These are phyloP conservation scores for Microchrysa polita DNA, from an alignment of 2,888 invertebrate species.

Conservation along the genomic window DNA sequence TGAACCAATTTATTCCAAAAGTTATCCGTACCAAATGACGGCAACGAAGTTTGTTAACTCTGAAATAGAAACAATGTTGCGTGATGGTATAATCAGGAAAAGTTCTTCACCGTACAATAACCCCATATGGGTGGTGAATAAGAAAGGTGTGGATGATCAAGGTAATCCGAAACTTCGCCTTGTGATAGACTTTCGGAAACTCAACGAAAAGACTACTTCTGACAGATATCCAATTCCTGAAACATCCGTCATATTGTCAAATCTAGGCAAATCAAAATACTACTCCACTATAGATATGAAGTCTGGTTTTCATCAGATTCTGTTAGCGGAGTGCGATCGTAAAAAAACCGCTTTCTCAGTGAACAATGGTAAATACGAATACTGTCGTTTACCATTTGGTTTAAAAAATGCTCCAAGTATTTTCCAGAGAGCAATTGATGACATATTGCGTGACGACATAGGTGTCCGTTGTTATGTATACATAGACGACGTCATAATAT, in stretches of 20 bases:
- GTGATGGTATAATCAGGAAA: constrained; percentile 15
- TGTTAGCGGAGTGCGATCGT: neutral
- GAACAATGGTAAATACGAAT: constrained; percentile 20
- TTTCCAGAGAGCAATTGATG: constrained; percentile 19
- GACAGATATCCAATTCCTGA: constrained; percentile 9
- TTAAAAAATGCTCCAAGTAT: constrained; percentile 21
- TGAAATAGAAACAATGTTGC: neutral
- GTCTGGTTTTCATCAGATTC: constrained; percentile 10
- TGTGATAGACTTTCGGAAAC: constrained; percentile 1
- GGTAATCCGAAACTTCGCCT: constrained; percentile 9
- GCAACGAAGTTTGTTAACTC: neutral
- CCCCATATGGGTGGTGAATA: neutral
- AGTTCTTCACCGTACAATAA: neutral
- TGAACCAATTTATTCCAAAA: constrained; percentile 8
- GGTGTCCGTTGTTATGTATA: constrained; percentile 18
- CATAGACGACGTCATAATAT: constrained; percentile 18
- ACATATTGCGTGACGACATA: constrained; percentile 20
- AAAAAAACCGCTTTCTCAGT: constrained; percentile 12
- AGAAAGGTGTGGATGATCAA: constrained; percentile 7
- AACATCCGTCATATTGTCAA: constrained; percentile 13
- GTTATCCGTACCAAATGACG: constrained; percentile 18
- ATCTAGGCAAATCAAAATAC: constrained; percentile 19
- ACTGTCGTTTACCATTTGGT: constrained; percentile 14
- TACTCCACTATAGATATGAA: constrained; percentile 6
- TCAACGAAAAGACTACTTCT: constrained; percentile 5